phyloP scores from a whole-genome alignment of 2,113 vertebrate genomes.

The Callithrix jacchus region DNA sequence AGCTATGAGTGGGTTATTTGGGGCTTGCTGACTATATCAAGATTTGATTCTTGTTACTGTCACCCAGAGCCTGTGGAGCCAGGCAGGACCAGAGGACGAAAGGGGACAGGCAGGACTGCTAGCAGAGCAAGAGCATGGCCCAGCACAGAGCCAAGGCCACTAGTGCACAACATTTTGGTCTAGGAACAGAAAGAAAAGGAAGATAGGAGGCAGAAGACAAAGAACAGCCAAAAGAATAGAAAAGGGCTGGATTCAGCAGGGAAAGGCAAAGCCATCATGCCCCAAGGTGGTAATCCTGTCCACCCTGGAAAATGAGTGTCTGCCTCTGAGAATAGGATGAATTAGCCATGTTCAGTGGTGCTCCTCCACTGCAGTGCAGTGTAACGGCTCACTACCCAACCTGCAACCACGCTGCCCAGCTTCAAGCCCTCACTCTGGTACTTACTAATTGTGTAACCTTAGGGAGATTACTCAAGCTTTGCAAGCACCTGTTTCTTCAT shows the following conservation, averaged over 20 bases:
- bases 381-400: background rate
- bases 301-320: accelerated
- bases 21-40: background rate
- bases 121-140: background rate
- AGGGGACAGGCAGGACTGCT: background rate
- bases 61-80: background rate
- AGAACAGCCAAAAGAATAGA: too few relatives aligned
- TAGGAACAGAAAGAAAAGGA: background rate
- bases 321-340: background rate
- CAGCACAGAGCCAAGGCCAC: background rate
- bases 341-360: accelerated
- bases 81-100: background rate
- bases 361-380: accelerated
- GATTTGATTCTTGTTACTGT: background rate
- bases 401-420: background rate
- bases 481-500: background rate
- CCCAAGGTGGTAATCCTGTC: too few relatives aligned
- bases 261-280: accelerated
- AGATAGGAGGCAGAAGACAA: background rate
- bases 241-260: accelerated
- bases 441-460: background rate
- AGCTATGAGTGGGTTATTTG: background rate
- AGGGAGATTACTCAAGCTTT: background rate
- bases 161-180: too few relatives aligned
- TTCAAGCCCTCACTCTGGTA: background rate